Percentiles rank a stretch among this genome's conserved stretches.
Conservation (phyloP, 2,797 vertebrate species). For the Limnodromus scolopaceus region DNA sequence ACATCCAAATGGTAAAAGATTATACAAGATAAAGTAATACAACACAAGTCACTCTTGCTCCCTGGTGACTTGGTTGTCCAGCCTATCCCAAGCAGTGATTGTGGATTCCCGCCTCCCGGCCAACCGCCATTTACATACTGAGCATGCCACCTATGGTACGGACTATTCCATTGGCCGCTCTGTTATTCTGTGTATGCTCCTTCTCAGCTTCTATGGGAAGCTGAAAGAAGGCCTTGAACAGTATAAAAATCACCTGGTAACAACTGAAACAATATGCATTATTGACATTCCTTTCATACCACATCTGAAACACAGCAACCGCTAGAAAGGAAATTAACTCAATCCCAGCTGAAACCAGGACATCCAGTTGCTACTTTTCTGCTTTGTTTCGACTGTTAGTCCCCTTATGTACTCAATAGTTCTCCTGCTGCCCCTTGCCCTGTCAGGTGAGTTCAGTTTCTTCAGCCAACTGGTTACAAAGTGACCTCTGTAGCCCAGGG, state of each 20-base stretch:
- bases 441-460: background rate
- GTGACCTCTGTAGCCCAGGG: background rate
- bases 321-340: background rate
- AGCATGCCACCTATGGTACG: background rate
- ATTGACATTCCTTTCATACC: background rate
- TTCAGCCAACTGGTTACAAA: background rate
- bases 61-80: background rate
- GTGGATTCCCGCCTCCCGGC: background rate
- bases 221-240: background rate
- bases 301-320: background rate
- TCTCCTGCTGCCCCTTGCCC: background rate
- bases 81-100: background rate
- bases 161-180: background rate
- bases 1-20: background rate
- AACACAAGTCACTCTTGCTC: background rate
- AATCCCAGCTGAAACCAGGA: background rate
- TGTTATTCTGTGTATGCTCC: background rate
- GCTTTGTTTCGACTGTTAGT: background rate
- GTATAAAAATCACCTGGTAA: background rate
- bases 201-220: background rate
- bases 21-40: background rate
- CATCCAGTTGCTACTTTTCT: background rate
- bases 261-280: background rate
- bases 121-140: background rate
- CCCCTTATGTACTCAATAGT: rapidly evolving